phyloP scores from a whole-genome alignment of 2,113 vertebrate genomes.

The Calyptomena viridis region DNA sequence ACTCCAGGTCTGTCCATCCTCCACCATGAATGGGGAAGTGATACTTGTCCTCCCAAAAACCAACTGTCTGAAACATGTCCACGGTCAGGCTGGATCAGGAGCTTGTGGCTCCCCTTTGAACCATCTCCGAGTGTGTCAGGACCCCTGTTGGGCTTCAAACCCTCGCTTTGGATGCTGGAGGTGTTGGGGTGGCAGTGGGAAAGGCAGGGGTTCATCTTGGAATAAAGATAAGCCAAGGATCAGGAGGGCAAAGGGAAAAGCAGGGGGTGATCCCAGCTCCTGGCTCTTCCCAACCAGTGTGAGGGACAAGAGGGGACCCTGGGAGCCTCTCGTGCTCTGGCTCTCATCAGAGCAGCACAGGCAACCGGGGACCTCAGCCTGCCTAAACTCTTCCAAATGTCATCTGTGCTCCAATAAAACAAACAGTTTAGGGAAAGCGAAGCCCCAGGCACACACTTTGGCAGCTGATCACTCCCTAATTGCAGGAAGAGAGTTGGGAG shows the following conservation, averaged over 20 bases:
- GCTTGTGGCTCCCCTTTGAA: not conserved
- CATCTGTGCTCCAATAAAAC: slow-evolving; percentile 31
- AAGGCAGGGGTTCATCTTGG: not conserved
- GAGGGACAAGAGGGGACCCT: not conserved
- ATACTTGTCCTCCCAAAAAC: accelerated
- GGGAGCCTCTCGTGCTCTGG: not conserved
- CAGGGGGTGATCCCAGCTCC: not conserved
- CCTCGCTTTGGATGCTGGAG: not conserved
- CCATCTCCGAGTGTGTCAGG: not conserved
- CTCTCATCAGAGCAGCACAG: not conserved
- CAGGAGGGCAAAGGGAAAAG: not conserved
- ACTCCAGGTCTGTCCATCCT: not conserved
- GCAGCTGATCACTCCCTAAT: slow-evolving; percentile 34
- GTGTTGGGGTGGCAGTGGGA: not conserved
- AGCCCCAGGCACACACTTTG: slow-evolving; percentile 45
- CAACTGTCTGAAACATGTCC: not conserved
- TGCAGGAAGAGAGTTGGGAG: slow-evolving; percentile 34
- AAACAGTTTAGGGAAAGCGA: slow-evolving; percentile 39
- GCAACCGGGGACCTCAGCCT: not conserved
- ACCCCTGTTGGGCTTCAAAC: accelerated
- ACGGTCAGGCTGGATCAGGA: not conserved
- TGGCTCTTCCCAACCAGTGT: not conserved
- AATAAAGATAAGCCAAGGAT: not conserved
- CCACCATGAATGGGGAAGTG: not conserved
- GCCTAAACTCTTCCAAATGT: slow-evolving; percentile 54